Evolutionary conservation across 1,140 invertebrate genomes (phyloP), one percentile per base, ranked within the genome.

Genomic region (Chrysoperla carnea): DNA sequence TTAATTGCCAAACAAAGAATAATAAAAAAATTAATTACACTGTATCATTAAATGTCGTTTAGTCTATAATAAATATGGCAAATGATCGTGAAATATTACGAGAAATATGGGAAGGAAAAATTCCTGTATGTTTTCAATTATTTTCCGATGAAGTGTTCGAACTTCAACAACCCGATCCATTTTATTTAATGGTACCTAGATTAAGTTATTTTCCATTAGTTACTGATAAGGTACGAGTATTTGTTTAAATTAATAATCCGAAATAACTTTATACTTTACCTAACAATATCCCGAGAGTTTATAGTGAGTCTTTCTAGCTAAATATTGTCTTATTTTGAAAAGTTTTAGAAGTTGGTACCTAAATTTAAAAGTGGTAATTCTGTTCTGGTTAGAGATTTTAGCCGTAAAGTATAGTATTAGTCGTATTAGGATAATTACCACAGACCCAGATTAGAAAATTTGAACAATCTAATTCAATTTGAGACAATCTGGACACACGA

Each of bases 151-250:
- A 97, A 72, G 78, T 90, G 6, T 76, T 76, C 54, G 83, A 85
- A 53, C 68, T 90, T 8, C 83, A 87, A 58, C 76, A 81, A 50
- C 90, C 90, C 29, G 90, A 95, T 61, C 81, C 84, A 13, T 90
- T 84, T 68, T 96, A 89, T 67, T 66, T 95, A 44, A 92, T 98
- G 84, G 81, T 97, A 12, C 88, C 93, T 15, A 72, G 94, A 57
- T 67, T 93, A 46, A 90, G 83, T 61, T 99, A 98, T 66, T 91
- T 99, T 66, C 90, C 93, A 39, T 66, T 98, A 42, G 87, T 94
- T 39, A 88, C 87, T 35, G 92, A 96, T 57, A 97, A 96, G 76
- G 87, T 88, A 67, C 62, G 52, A 46, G 48, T 33, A 33, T 23
- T 23, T 2, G 31, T 33, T 33, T 11, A 33, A 3, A 23, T 23